Evolutionary conservation across 2,888 invertebrate genomes (phyloP), one percentile per base, ranked within the genome.

Genomic region (Morpho deidamia): DNA sequence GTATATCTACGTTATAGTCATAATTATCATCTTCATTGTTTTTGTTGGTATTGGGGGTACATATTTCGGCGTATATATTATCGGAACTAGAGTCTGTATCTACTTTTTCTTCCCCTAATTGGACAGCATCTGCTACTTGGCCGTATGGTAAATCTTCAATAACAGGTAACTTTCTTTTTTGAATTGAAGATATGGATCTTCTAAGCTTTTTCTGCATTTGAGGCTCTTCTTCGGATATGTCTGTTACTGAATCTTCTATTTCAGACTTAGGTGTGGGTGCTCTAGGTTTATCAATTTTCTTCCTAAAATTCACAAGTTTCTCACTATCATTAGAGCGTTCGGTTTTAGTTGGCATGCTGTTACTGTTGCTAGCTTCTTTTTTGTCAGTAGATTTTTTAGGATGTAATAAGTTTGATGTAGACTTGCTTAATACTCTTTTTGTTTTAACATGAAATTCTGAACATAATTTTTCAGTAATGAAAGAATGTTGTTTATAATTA

Each of bases 361-460:
- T 87, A 52, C 89, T 89, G 54, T 89, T 89, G 44, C 80, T 85
- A 2, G 78, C 81, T 64, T 90, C 90, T 68, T 88, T 89, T 59
- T 89, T 89, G 3, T 90, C 90, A 56, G 77, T 83, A n/a, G 79
- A 63, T 58, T 92, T 92, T 61, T 91, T 90, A n/a, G 91, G 87
- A 64, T 92, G 92, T 56, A 92, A 83, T 44, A 92, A 76, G 70
- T 92, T 92, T 1, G 92, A 92, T 0, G 92, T 92, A 4, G 92
- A 92, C 71, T 92, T 92, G 67, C 92, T 92, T 4, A 92, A 83
- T 42, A 90, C 90, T 62, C 91, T 86, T 67, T 93, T 93, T 7
- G 94, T 93, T 78, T 94, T 94, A 0, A 93, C 93, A 64, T 94
- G 93, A 67, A 94, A 94, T 74, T 94, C 93, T 4, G 92, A 92